Base-by-base conservation (phyloP, 2,888 invertebrate genomes). In the Agrotis ipsilon region DNA sequence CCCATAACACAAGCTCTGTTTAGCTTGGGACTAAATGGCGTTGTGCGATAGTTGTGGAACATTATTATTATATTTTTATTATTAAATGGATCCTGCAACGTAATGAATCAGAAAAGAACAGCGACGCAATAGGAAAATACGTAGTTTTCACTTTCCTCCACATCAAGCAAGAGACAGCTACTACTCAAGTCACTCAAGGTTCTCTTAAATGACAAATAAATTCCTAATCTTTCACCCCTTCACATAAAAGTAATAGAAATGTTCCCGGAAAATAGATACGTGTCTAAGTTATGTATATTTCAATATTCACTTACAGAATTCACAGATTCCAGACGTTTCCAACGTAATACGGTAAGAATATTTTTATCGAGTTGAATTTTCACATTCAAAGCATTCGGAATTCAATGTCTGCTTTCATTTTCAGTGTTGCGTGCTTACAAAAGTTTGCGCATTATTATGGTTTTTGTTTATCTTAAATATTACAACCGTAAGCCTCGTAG, bases 261-360 rank as follows among this genome's bases (percentile, higher is more conserved):
- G 48, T 68, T 69, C 57, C 48, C 55, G 32, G 62, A 60, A 70
- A 68, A 63, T 70, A 74, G 67, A 77, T 64, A 75, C 71, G 54
- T 75, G 58, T 59, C 68, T 57, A 51, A 78, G 71, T 72, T 75
- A 78, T 72, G 62, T 70, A 78, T 75, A 65, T 72, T 74, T 77
- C 82, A 82, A 82, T 82, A 82, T 82, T 82, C 81, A 72, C 67
- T 82, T 68, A 64, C 72, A 70, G 70, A 70, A 82, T 82, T 82
- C 76, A 82, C 76, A 62, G 73, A 79, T 82, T 79, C 80, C 61
- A 82, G 76, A 82, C 82, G 80, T 77, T 77, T 73, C 80, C 72
- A 45, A 18, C 72, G 67, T 78, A 75, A 81, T 78, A 82, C 61
- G 82, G 71, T 69, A 81, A 74, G 77, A 77, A 82, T 80, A 82